Evolutionary conservation across 2,888 invertebrate species (phyloP), one percentile per base, ranked within the genome.

Genomic region (Laothoe populi): DNA sequence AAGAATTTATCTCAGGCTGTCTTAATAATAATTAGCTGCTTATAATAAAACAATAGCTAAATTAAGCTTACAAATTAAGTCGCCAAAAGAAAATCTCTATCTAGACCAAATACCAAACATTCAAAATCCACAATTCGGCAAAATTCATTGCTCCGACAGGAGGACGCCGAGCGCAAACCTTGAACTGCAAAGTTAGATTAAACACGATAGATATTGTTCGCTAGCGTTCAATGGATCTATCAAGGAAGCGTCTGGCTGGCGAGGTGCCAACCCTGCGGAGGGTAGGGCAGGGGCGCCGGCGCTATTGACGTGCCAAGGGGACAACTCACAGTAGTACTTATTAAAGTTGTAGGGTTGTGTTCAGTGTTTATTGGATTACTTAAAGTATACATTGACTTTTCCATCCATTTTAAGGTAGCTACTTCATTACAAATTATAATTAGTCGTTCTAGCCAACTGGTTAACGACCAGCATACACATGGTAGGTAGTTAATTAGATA

Each of bases 211-310:
- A 67, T 63, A 48, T 53, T 53, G 53, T 53, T 53, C 35, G 66
- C 38, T 2, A 16, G 19, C 44, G 44, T 65, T 76, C 71, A 76
- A 76, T 75, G 73, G 70, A 72, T 67, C 63, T 64, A 69, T 66
- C 64, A 59, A 66, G 73, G 66, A 71, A 68, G 63, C 63, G 78
- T 72, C 70, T 74, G 72, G 70, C 77, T 83, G 83, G 83, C 82
- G 59, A 42, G 46, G 35, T 45, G 78, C 82, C 80, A 83, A 8
- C 44, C 44, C 44, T 19, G 19, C 2, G 8, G 44, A 44, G 76
- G 75, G 74, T 69, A 62, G 66, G 63, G 65, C 68, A 59, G 73
- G 76, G 72, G 74, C 79, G 79, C 81, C 75, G 80, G 80, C 81
- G 82, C 79, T 75, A 65, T 31, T 53, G 31, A 53, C 48, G 35